These are phyloP conservation scores for Alcis repandata DNA, from an alignment of 2,888 invertebrate species.

Conservation along the genomic window DNA sequence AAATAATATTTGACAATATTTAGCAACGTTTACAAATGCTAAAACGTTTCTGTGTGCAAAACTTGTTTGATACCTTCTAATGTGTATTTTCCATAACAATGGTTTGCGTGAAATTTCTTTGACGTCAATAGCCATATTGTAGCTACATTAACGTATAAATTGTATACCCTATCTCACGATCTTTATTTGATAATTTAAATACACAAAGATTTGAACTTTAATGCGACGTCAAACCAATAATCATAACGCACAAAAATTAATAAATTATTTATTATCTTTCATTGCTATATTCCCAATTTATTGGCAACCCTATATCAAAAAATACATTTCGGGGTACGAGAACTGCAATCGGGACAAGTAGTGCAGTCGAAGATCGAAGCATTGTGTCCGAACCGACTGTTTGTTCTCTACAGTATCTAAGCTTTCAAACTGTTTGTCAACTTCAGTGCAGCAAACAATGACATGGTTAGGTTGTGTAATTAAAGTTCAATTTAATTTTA, in stretches of 20 bases:
- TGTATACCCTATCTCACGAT: not conserved
- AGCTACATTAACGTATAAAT: slow-evolving; percentile 31
- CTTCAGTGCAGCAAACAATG: not conserved
- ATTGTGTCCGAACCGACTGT: slow-evolving; percentile 55
- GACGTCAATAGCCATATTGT: slow-evolving; percentile 54
- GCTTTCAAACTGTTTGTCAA: not conserved
- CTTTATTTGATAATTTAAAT: not conserved
- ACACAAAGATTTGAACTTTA: not conserved
- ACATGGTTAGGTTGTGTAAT: not conserved
- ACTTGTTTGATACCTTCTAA: slow-evolving; percentile 57
- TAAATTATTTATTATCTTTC: too few species aligned
- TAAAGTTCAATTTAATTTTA: not conserved
- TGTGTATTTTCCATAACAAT: slow-evolving; percentile 50
- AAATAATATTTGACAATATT: slow-evolving; percentile 56
- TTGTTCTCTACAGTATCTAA: slow-evolving; percentile 18
- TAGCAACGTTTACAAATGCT: slow-evolving; percentile 57
- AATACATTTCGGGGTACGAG: slow-evolving; percentile 39
- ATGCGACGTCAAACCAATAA: too few species aligned
- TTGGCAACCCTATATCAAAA: slow-evolving; percentile 44
- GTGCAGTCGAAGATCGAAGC: slow-evolving; percentile 71
- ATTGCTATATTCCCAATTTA: not conserved
- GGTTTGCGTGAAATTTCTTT: slow-evolving; percentile 54
- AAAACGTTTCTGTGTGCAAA: slow-evolving; percentile 67
- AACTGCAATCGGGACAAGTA: slow-evolving; percentile 47
- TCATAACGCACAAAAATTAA: too few species aligned